Percentiles rank a stretch among this genome's conserved stretches.
These are phyloP conservation scores for Platycercus adscitus DNA, from an alignment of 2,113 vertebrate species.

Conservation along the genomic window DNA sequence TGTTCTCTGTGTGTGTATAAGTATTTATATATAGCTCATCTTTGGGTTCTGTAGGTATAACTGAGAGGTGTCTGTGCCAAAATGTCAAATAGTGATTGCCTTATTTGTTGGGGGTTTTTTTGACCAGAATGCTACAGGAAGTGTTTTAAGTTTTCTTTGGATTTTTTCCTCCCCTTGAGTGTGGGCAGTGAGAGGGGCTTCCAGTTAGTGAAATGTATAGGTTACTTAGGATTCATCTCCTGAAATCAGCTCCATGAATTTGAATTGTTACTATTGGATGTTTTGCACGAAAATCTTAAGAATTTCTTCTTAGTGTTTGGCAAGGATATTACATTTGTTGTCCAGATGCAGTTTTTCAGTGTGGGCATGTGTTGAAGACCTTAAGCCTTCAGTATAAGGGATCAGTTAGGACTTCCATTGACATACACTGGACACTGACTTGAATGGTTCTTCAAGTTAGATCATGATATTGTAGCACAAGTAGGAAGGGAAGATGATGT, in stretches of 20 bases:
- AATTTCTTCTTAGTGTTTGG: slow-evolving; percentile 58
- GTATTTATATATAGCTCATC: not conserved
- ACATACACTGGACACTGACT: not conserved
- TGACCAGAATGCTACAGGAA: slow-evolving; percentile 1
- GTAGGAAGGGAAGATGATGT: not conserved
- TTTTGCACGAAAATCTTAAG: slow-evolving; percentile 55
- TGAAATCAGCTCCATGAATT: slow-evolving; percentile 61
- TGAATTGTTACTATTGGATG: slow-evolving; percentile 57
- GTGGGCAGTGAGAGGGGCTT: slow-evolving; percentile 32
- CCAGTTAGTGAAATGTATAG: slow-evolving; percentile 46
- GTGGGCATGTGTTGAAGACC: not conserved
- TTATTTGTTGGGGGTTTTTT: not conserved
- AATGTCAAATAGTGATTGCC: slow-evolving; percentile 51
- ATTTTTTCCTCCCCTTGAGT: not conserved
- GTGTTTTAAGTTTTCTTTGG: not conserved
- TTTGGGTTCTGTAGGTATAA: not conserved
- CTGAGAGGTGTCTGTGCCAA: slow-evolving; percentile 25
- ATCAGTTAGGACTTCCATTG: slow-evolving; percentile 4
- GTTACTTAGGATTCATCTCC: slow-evolving; percentile 57
- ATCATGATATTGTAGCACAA: not conserved
- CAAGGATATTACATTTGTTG: slow-evolving; percentile 38
- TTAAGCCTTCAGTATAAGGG: slow-evolving; percentile 24
- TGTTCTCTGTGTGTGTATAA: not conserved
- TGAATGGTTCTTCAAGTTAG: not conserved
- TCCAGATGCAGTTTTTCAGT: slow-evolving; percentile 54